Percentiles rank a stretch among this genome's conserved stretches.
Evolutionary conservation across 2,113 vertebrate species (phyloP).

Genomic region (Caranx melampygus): DNA sequence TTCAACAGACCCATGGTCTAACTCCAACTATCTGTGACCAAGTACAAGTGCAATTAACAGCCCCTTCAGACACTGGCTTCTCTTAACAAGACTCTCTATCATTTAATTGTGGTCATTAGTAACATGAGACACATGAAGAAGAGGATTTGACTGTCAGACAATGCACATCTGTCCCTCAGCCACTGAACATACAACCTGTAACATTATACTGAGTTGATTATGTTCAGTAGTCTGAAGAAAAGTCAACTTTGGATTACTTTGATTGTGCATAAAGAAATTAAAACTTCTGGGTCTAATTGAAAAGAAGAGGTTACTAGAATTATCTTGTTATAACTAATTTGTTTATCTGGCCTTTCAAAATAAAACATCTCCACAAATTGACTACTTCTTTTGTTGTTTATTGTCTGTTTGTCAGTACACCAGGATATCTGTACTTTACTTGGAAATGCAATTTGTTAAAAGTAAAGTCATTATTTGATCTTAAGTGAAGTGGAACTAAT

Average conservation of each 20-base stretch:
- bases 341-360: too few relatives aligned
- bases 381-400: neutral
- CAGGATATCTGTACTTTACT: neutral
- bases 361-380: neutral
- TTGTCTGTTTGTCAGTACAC: neutral
- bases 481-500: neutral
- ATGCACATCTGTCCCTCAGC: conserved; percentile 8
- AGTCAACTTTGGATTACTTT: neutral
- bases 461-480: neutral
- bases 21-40: conserved; percentile 41
- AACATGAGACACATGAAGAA: neutral
- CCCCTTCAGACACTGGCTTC: neutral
- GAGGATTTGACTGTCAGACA: neutral
- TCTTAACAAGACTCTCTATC: conserved; percentile 19
- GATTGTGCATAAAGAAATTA: neutral
- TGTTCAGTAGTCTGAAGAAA: neutral
- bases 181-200: neutral
- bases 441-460: neutral
- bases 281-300: neutral
- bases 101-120: conserved; percentile 7
- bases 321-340: too few relatives aligned
- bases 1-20: neutral
- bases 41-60: conserved; percentile 32
- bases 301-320: too few relatives aligned
- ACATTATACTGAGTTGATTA: conserved; percentile 3